These are phyloP conservation scores for cattle (Bos taurus) DNA, from an alignment of 2,113 vertebrate genomes.

Conservation along the genomic window ARS-UCD2.0 NC_037345.1:56192001-56192500, in stretches of 20 bases:
- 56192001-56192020: background rate
- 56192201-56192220: background rate
- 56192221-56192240: background rate
- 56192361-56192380: background rate
- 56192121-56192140: background rate
- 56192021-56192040: background rate
- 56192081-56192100: background rate
- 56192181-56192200: background rate
- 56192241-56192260: background rate
- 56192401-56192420: background rate
- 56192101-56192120: background rate
- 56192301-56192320: background rate
- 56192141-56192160: background rate
- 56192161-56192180: background rate
- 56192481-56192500: conserved; percentile 32
- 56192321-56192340: background rate
- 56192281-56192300: background rate
- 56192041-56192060: background rate
- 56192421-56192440: conserved; percentile 53
- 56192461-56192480: conserved; percentile 70
- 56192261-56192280: background rate
- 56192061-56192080: background rate
- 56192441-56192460: conserved; percentile 12
- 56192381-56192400: background rate
- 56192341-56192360: conserved; percentile 18